phyloP scores from a whole-genome alignment of 2,113 vertebrate species.

The Nesogale talazaci region DNA sequence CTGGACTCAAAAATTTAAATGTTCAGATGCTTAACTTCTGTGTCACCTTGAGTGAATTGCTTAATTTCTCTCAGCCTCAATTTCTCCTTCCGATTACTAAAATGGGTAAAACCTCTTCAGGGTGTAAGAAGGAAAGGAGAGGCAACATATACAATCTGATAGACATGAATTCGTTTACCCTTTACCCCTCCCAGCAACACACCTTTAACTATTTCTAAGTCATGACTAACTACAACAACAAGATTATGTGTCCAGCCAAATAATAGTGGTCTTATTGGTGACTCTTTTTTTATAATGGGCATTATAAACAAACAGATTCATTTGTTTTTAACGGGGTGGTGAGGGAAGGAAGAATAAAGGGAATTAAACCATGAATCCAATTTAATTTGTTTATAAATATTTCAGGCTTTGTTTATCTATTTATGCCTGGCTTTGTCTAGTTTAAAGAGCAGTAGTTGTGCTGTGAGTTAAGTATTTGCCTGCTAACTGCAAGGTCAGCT shows the following conservation, averaged over 20 bases:
- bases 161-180: not conserved
- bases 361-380: slow-evolving; percentile 7
- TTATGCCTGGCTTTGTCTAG: not conserved
- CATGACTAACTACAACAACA: not conserved
- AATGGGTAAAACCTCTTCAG: not conserved
- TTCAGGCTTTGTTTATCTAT: not conserved
- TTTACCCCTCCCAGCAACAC: not conserved
- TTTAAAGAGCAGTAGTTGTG: not conserved
- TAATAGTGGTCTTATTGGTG: slow-evolving; percentile 13
- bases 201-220: slow-evolving; percentile 20
- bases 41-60: not conserved
- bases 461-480: not conserved
- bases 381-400: not conserved
- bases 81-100: not conserved
- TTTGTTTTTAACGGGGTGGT: not conserved
- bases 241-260: not conserved
- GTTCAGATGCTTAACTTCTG: not conserved
- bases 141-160: not conserved
- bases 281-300: not conserved
- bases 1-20: not conserved
- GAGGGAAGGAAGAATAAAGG: not conserved
- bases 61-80: slow-evolving; percentile 15
- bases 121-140: not conserved
- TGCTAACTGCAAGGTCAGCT: not conserved
- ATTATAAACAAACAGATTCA: slow-evolving; percentile 4